phyloP scores from a whole-genome alignment of 1,140 invertebrate genomes.

The Hetaerina americana region DNA sequence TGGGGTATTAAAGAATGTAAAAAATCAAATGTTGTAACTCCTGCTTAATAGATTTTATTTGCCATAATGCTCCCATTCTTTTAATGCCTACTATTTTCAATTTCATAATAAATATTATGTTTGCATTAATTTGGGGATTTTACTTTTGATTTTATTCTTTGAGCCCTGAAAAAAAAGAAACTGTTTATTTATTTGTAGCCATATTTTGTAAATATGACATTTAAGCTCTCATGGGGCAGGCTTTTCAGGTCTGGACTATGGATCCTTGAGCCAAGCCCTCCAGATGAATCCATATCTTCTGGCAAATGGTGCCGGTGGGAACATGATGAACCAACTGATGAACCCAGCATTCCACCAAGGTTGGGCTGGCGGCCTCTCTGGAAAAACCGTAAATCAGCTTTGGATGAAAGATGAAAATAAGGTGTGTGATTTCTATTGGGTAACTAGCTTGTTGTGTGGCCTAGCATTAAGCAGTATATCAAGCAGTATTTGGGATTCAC shows the following conservation, averaged over 20 bases:
- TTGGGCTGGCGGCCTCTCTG: conserved; percentile 25
- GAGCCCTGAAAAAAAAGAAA: no score
- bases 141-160: no score
- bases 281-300: conserved; percentile 13
- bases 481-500: no score
- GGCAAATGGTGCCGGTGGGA: conserved; percentile 11
- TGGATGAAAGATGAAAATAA: conserved; percentile 37
- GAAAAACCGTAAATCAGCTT: conserved; percentile 36
- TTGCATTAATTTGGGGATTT: no score
- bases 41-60: no score
- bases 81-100: no score
- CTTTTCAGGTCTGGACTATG: not conserved
- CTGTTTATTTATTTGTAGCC: not conserved
- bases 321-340: conserved; percentile 27
- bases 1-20: no score
- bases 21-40: no score
- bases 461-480: no score
- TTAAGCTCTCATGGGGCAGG: not conserved
- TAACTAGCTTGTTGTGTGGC: no score
- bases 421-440: conserved; percentile 10
- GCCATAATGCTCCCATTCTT: no score
- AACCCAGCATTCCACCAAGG: conserved; percentile 29
- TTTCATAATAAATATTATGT: no score
- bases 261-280: not conserved
- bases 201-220: not conserved